Percentiles rank a stretch among this genome's conserved stretches.
phyloP scores from a whole-genome alignment of 2,888 invertebrate genomes.

The Xylota segnis region DNA sequence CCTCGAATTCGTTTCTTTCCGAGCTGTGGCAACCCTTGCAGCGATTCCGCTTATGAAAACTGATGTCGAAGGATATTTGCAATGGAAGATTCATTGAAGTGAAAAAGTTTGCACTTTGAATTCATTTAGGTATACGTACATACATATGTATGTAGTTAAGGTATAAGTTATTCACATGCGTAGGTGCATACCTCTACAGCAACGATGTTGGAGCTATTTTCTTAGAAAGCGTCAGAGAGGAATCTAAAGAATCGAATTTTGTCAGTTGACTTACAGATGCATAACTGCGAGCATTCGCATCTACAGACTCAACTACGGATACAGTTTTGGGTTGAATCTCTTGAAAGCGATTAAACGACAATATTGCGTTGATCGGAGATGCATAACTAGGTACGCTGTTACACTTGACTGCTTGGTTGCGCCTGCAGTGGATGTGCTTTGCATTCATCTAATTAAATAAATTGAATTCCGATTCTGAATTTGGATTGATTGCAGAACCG shows the following conservation, averaged over 20 bases:
- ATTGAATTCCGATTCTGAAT: slow-evolving; percentile 43
- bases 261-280: slow-evolving; percentile 16
- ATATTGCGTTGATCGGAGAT: background rate
- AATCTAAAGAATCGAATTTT: slow-evolving; percentile 15
- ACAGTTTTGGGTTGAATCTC: background rate
- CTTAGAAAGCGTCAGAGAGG: slow-evolving; percentile 2
- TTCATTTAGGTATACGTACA: background rate
- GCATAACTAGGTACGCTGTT: background rate
- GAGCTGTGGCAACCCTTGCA: background rate
- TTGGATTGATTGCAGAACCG: slow-evolving; percentile 55
- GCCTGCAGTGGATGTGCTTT: background rate
- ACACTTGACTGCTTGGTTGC: background rate
- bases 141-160: background rate
- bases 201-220: slow-evolving; percentile 13
- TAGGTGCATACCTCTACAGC: background rate
- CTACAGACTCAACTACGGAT: background rate
- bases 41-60: background rate
- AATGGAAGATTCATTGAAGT: slow-evolving; percentile 12
- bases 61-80: slow-evolving; percentile 12
- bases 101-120: slow-evolving; percentile 19
- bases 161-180: slow-evolving; percentile 4
- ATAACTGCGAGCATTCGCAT: background rate
- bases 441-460: slow-evolving; percentile 35
- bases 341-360: background rate
- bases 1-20: too few relatives aligned